phyloP scores from a whole-genome alignment of 2,797 vertebrate genomes.

The Myotis findleyi region DNA sequence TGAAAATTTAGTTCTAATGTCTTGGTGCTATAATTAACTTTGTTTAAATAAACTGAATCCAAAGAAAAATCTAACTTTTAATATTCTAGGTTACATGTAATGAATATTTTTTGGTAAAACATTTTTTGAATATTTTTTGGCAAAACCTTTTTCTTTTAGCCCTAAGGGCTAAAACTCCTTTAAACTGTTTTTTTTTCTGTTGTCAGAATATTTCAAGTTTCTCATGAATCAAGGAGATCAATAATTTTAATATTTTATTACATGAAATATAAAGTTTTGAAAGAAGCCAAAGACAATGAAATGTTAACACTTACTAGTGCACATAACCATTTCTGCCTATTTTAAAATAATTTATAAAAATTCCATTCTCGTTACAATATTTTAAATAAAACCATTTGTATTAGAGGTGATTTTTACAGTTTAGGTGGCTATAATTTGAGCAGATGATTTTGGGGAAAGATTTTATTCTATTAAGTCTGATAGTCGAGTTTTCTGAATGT shows the following conservation, averaged over 20 bases:
- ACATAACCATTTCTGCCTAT: not conserved
- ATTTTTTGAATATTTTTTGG: not conserved
- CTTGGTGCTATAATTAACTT: slow-evolving; percentile 22
- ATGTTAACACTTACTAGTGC: not conserved
- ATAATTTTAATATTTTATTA: slow-evolving; percentile 49
- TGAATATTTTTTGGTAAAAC: not conserved
- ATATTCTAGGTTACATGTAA: slow-evolving; percentile 16
- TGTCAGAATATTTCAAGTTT: slow-evolving; percentile 37
- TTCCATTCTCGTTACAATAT: not conserved
- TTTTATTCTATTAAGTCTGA: slow-evolving; percentile 8
- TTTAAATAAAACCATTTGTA: slow-evolving; percentile 11
- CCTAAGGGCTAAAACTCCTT: not conserved
- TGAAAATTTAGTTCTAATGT: slow-evolving; percentile 50
- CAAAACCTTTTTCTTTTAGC: not conserved
- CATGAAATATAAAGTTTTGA: slow-evolving; percentile 15
- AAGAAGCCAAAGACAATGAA: slow-evolving; percentile 51
- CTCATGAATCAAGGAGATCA: not conserved
- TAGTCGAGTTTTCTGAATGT: slow-evolving; percentile 2
- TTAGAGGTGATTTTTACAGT: slow-evolving; percentile 25
- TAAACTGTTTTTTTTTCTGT: slow-evolving; percentile 21
- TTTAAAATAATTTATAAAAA: slow-evolving; percentile 33
- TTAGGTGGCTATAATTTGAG: slow-evolving; percentile 23
- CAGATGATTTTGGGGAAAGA: slow-evolving; percentile 4
- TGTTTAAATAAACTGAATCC: slow-evolving; percentile 49
- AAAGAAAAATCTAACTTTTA: slow-evolving; percentile 19